Conservation (phyloP, 2,113 vertebrate genomes). For the Suncus etruscus region DNA sequence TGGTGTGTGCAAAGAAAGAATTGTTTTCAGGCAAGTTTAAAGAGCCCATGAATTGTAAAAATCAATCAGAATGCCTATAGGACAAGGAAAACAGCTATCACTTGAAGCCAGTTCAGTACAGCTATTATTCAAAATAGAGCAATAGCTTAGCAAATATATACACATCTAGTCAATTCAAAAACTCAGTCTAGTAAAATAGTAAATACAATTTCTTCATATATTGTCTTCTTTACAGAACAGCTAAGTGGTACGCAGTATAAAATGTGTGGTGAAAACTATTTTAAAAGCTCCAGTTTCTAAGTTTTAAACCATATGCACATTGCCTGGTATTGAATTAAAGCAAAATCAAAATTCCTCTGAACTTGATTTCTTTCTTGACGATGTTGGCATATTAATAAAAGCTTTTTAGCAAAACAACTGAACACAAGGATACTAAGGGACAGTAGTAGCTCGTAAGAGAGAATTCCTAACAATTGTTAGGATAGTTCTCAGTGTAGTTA, state of each 20-base stretch:
- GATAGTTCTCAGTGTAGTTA: too few relatives aligned
- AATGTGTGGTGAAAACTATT: neutral
- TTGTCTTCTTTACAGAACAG: neutral
- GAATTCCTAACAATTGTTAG: neutral
- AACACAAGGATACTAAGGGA: neutral
- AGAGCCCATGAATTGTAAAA: conserved; percentile 71
- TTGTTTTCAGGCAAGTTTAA: conserved; percentile 66
- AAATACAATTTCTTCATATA: neutral
- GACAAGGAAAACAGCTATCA: conserved; percentile 59
- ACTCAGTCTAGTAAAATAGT: neutral
- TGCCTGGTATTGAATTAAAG: neutral
- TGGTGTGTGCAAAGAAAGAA: conserved; percentile 67
- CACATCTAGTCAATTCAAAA: neutral
- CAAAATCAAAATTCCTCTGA: neutral
- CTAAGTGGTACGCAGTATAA: neutral
- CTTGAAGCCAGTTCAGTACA: conserved; percentile 56
- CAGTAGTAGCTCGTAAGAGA: accelerated
- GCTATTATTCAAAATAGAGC: conserved; percentile 65
- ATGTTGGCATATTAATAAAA: neutral
- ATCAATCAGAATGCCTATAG: conserved; percentile 74
- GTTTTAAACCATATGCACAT: neutral
- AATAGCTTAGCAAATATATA: conserved; percentile 38
- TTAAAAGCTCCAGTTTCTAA: neutral
- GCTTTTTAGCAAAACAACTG: neutral
- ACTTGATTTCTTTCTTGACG: neutral